phyloP scores from a whole-genome alignment of 1,140 invertebrate species.

The Plectus sambesii region DNA sequence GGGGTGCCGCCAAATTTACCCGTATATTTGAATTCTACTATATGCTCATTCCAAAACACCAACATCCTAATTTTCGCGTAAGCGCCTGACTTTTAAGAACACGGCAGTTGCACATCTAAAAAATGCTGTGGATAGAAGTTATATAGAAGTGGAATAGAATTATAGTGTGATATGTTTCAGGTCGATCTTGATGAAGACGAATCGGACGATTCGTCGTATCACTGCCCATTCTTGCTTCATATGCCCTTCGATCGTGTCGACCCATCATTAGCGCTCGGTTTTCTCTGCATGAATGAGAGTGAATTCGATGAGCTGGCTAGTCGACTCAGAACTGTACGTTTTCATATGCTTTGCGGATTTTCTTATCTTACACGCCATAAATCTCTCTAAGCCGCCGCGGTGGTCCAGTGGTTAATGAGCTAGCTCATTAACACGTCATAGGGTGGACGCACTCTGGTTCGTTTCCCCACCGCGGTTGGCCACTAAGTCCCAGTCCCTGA shows the following conservation, averaged over 20 bases:
- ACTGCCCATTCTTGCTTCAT: constrained; percentile 33
- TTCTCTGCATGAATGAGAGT: constrained; percentile 28
- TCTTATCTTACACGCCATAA: too few relatives aligned
- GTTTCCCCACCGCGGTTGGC: too few relatives aligned
- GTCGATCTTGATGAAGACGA: constrained; percentile 15
- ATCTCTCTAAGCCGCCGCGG: too few relatives aligned
- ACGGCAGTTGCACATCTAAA: constrained; percentile 1
- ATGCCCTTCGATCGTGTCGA: constrained; percentile 38
- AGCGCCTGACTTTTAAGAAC: background rate
- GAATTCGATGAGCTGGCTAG: constrained; percentile 34
- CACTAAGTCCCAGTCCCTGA: too few relatives aligned
- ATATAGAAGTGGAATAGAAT: too few relatives aligned
- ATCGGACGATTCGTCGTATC: constrained; percentile 36
- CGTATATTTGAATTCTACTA: background rate
- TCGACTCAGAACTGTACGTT: too few relatives aligned
- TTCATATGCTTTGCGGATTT: too few relatives aligned
- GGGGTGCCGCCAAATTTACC: background rate
- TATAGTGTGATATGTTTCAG: too few relatives aligned
- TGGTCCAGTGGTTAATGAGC: too few relatives aligned
- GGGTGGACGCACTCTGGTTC: too few relatives aligned
- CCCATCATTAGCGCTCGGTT: constrained; percentile 37
- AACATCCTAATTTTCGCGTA: background rate
- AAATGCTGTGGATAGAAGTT: background rate
- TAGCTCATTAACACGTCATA: too few relatives aligned
- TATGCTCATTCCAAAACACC: constrained; percentile 2